phyloP scores from a whole-genome alignment of 2,888 invertebrate species.

The Gerosis bhagava region DNA sequence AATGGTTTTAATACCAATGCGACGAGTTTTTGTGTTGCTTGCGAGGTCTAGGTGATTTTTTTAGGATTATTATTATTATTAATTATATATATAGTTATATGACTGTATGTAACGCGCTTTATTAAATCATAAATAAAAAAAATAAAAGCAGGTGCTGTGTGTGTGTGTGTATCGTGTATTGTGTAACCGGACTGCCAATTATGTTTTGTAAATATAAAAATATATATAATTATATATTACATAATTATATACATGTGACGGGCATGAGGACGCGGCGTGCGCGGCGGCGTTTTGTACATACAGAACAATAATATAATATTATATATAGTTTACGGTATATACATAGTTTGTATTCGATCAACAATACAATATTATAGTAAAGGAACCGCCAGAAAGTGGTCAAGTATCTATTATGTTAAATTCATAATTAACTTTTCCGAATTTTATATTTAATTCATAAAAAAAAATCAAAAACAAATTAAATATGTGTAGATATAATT shows the following conservation, averaged over 20 bases:
- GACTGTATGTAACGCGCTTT: conserved; percentile 56
- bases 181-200: conserved; percentile 62
- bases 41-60: conserved; percentile 47
- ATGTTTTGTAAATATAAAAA: conserved; percentile 75
- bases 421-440: too few relatives aligned
- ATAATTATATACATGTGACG: too few relatives aligned
- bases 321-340: conserved; percentile 58
- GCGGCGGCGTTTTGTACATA: conserved; percentile 68
- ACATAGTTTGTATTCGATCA: conserved; percentile 75
- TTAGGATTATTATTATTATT: conserved; percentile 49
- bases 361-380: too few relatives aligned
- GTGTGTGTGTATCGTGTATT: conserved; percentile 49
- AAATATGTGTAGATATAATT: too few relatives aligned
- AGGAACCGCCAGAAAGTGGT: too few relatives aligned
- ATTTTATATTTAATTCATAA: too few relatives aligned
- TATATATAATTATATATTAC: conserved; percentile 62
- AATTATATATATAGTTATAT: conserved; percentile 15
- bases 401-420: too few relatives aligned
- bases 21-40: conserved; percentile 35
- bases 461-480: too few relatives aligned
- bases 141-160: conserved; percentile 65
- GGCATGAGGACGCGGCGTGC: conserved; percentile 63
- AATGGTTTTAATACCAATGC: conserved; percentile 38
- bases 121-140: conserved; percentile 63
- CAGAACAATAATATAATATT: conserved; percentile 71